Base-by-base conservation (phyloP, 2,797 vertebrate genomes). In the Phyllotis vaccarum region DNA sequence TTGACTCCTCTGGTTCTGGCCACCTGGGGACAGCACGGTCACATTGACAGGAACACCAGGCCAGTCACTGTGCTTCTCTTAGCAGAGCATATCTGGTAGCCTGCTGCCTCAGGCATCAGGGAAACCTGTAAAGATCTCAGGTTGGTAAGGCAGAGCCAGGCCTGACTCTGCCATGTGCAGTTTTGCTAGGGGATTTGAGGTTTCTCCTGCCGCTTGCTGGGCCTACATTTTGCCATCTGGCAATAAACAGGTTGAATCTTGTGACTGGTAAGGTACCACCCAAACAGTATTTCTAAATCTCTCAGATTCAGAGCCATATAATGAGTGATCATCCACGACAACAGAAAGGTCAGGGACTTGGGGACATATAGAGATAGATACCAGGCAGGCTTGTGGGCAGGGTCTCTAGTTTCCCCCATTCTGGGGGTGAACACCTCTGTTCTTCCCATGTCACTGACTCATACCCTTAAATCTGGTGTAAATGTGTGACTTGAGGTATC, bases 91-190 rank as follows among this genome's bases (percentile, higher is more conserved):
- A 29, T 29, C 37, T 62, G 22, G 1, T 43, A 37, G 49, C 60
- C 34, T 22, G 78, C 12, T 1, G 49, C 37, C 78, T 46, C 24
- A 6, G 37, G 29, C 21, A 37, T 43, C 27, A 22, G 49, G 76
- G 29, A 79, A 90, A 66, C 54, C 22, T 9, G n/a, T 24, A 21
- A 80, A 56, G 76, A 21, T 13, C 40, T 34, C 80, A 24, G 43
- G 31, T 31, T 24, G 19, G 34, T 29, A 52, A 86, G 31, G 31
- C n/a, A 10, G 83, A 10, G 62, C 34, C 22, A 34, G 82, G 46
- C 10, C 0, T 2, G 6, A 21, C 60, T 56, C 54, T 2, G 0
- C 14, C 46, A 56, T 2, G 37, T 11, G 13, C 16, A 1, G 76
- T 74, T 37, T 83, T 34, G 10, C 49, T 56, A 40, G 29, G 34